Evolutionary conservation across 2,888 invertebrate species (phyloP).

Genomic region (Ochropleura plecta): DNA sequence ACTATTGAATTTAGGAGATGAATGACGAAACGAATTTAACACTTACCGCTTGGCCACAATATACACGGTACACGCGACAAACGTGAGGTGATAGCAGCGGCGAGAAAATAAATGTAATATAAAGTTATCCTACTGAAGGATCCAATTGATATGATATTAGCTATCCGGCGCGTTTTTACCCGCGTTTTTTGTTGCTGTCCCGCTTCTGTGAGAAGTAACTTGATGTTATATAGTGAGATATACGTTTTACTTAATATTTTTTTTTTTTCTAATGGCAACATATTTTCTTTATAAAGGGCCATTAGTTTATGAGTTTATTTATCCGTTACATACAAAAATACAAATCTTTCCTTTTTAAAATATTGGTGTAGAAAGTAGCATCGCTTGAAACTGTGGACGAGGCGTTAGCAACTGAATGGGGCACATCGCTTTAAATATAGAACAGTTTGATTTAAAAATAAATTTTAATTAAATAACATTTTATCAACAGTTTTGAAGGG

Average conservation of each 20-base stretch:
- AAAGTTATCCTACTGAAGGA: background rate
- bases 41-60: constrained; percentile 38
- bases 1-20: constrained; percentile 73
- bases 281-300: too few relatives aligned
- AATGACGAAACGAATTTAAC: constrained; percentile 71
- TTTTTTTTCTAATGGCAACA: too few relatives aligned
- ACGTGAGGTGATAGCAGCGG: background rate
- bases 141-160: background rate
- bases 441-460: background rate
- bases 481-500: background rate
- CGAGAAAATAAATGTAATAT: background rate
- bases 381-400: background rate
- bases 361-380: background rate
- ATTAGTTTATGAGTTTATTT: too few relatives aligned
- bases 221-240: too few relatives aligned
- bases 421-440: background rate
- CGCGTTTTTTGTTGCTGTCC: too few relatives aligned
- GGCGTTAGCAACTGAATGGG: background rate
- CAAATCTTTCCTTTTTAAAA: too few relatives aligned
- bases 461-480: background rate
- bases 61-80: background rate
- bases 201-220: too few relatives aligned
- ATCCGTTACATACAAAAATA: too few relatives aligned
- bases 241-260: too few relatives aligned
- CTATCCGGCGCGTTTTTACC: too few relatives aligned